These are phyloP conservation scores for Columba janthina DNA, from an alignment of 2,113 vertebrate species.

Conservation along the genomic window DNA sequence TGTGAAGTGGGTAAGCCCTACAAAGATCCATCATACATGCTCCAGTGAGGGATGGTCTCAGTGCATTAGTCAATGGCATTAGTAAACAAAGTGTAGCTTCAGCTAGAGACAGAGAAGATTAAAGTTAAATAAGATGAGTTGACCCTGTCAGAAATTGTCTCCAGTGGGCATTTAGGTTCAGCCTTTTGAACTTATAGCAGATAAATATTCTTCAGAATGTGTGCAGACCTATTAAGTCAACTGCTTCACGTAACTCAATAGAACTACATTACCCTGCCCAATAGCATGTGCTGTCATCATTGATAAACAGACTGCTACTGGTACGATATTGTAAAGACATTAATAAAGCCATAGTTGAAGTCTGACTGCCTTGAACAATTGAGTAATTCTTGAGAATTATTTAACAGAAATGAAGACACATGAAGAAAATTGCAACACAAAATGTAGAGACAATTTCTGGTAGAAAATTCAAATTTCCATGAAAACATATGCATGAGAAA, in stretches of 20 bases:
- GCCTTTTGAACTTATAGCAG: neutral
- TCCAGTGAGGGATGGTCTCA: rapidly evolving
- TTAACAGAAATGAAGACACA: neutral
- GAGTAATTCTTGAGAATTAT: neutral
- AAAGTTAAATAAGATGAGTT: neutral
- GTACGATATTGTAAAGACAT: neutral
- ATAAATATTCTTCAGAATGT: neutral
- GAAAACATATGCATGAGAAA: neutral
- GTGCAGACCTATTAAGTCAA: neutral
- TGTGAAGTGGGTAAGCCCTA: rapidly evolving
- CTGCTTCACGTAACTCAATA: neutral
- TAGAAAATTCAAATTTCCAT: neutral
- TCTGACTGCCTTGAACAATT: neutral
- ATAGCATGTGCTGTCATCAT: neutral
- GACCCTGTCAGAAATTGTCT: neutral
- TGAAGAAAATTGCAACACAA: neutral
- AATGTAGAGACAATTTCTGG: neutral
- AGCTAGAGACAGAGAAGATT: neutral
- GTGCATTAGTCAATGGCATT: neutral
- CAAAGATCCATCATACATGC: rapidly evolving
- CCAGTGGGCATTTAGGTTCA: neutral
- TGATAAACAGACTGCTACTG: neutral
- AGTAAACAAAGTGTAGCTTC: neutral
- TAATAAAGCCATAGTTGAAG: neutral
- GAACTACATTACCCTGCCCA: neutral